A percentile compares a stretch with the other conserved stretches of the same genome.
phyloP scores from a whole-genome alignment of 2,888 invertebrate genomes.

The Chouioia cunea region DNA sequence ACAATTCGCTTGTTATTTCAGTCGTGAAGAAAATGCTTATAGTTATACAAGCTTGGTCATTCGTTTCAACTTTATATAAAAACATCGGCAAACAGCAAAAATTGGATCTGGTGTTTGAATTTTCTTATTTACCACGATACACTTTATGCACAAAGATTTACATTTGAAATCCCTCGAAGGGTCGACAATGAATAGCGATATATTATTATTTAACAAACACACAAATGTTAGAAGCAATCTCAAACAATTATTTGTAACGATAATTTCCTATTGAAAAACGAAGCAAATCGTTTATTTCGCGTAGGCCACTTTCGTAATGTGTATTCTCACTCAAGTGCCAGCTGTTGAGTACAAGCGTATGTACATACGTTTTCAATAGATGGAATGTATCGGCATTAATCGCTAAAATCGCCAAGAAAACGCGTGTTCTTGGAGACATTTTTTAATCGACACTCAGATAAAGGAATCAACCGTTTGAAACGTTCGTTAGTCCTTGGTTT shows the following conservation, averaged over 20 bases:
- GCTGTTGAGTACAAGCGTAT: constrained; percentile 22
- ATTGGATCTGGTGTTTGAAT: constrained; percentile 28
- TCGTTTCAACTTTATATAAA: constrained; percentile 22
- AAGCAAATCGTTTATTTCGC: constrained; percentile 17
- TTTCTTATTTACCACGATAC: constrained; percentile 6
- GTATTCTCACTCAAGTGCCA: constrained; percentile 1
- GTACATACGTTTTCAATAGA: constrained; percentile 16
- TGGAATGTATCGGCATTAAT: constrained; percentile 41
- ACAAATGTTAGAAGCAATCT: constrained; percentile 17
- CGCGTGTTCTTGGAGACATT: constrained; percentile 12
- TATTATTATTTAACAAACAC: constrained; percentile 13
- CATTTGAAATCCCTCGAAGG: constrained; percentile 9
- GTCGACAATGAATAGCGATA: constrained; percentile 10
- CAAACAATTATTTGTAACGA: not conserved
- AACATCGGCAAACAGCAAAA: constrained; percentile 21
- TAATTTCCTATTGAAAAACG: constrained; percentile 1
- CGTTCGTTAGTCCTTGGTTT: constrained; percentile 22
- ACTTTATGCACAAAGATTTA: constrained; percentile 14
- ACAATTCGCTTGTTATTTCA: not conserved
- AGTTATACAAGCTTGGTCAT: constrained; percentile 10
- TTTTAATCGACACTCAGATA: constrained; percentile 24
- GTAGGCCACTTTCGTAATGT: constrained; percentile 27
- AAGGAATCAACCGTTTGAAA: constrained; percentile 24
- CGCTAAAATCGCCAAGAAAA: constrained; percentile 16
- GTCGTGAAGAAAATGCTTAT: not conserved